Evolutionary conservation across 2,113 vertebrate species (phyloP).

Genomic region (Himantopus leucocephalus): DNA sequence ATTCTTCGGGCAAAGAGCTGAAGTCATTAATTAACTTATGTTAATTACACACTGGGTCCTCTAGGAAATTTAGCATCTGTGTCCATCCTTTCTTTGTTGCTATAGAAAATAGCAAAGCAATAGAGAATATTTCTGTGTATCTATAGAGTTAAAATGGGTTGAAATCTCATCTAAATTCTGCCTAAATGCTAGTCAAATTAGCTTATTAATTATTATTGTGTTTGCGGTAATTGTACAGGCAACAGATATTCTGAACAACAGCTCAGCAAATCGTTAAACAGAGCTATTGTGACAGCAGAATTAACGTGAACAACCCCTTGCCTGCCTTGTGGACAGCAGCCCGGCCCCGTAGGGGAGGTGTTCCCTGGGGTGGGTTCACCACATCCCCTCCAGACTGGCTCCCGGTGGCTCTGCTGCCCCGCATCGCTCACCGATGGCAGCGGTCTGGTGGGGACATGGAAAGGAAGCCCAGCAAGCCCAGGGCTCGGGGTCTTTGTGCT

Average conservation of each 20-base stretch:
- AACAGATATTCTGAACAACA: neutral
- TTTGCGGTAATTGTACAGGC: neutral
- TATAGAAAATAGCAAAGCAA: neutral
- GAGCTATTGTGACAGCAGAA: neutral
- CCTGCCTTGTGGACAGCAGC: neutral
- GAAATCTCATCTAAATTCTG: neutral
- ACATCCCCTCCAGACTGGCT: too few species aligned
- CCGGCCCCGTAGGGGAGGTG: rapidly evolving
- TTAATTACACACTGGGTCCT: neutral
- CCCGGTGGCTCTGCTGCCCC: too few species aligned
- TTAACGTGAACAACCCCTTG: neutral
- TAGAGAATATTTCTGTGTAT: neutral
- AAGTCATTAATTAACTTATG: neutral
- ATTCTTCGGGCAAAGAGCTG: neutral
- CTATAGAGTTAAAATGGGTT: neutral
- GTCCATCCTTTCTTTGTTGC: neutral
- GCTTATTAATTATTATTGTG: neutral
- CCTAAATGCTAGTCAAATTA: neutral
- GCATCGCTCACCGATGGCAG: too few species aligned
- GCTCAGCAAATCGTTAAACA: neutral
- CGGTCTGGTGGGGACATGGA: neutral
- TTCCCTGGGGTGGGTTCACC: neutral
- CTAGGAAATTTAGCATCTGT: neutral
- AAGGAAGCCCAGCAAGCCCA: neutral
- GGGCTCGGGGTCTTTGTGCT: too few species aligned